Evolutionary conservation across 2,797 vertebrate genomes (phyloP).

Genomic region (Micropoecilia bifurca): DNA sequence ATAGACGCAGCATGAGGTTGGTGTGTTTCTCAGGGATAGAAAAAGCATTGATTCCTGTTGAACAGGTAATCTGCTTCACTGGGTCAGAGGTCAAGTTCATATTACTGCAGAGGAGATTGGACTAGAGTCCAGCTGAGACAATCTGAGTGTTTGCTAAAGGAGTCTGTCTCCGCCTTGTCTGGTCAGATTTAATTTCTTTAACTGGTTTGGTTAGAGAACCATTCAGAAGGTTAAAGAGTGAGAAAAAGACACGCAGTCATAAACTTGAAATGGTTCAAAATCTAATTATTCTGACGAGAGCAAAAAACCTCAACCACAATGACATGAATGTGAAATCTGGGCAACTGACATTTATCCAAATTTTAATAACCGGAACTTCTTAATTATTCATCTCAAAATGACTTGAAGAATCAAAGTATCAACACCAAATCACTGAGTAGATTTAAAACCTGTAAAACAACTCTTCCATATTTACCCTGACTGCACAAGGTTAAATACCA

Average conservation of each 20-base stretch:
- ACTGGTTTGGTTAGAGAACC: neutral
- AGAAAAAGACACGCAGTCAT: neutral
- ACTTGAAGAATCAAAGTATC: neutral
- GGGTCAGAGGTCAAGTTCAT: conserved; percentile 25
- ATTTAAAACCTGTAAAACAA: neutral
- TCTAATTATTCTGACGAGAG: neutral
- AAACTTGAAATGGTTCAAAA: conserved; percentile 22
- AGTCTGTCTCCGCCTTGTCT: conserved; percentile 13
- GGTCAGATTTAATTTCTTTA: neutral
- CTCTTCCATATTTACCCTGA: neutral
- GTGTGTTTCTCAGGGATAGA: conserved; percentile 14
- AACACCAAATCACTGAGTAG: neutral
- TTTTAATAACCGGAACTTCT: neutral
- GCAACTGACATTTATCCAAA: neutral
- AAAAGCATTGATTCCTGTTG: conserved; percentile 33
- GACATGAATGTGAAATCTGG: neutral
- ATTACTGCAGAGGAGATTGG: conserved; percentile 47
- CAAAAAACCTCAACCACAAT: neutral
- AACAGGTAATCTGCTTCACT: conserved; percentile 34
- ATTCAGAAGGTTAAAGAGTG: conserved; percentile 20
- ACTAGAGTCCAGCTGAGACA: conserved; percentile 41
- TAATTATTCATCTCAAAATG: neutral
- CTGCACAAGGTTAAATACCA: neutral
- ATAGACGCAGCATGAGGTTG: neutral
- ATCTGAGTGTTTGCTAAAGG: conserved; percentile 53